Base-by-base conservation (phyloP, 2,113 vertebrate genomes). In the Tiliqua scincoides region DNA sequence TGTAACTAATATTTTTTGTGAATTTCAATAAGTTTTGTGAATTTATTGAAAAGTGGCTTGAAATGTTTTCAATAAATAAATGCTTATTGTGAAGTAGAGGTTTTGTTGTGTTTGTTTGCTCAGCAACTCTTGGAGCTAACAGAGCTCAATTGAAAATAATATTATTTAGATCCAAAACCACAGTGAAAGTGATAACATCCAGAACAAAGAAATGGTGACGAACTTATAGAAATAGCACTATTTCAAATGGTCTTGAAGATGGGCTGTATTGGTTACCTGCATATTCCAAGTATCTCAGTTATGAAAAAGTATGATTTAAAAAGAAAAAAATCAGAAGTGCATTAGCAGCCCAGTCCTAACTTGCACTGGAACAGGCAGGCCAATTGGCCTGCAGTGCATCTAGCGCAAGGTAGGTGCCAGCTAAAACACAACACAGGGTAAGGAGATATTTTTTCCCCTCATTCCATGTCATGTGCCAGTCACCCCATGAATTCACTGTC, bases 211-310 rank as follows among this genome's bases (percentile, higher is more conserved):
- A 7, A 25, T 6, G 32, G 70, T 40, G n/a, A n/a, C n/a, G n/a
- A n/a, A n/a, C n/a, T n/a, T n/a, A n/a, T n/a, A n/a, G n/a, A n/a
- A n/a, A n/a, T n/a, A n/a, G n/a, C n/a, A n/a, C n/a, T n/a, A n/a
- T n/a, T n/a, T n/a, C n/a, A n/a, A n/a, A n/a, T n/a, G n/a, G n/a
- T n/a, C n/a, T n/a, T n/a, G n/a, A n/a, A n/a, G n/a, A n/a, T 70
- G 21, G 10, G 77, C 88, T 82, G 75, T 85, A 15, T 67, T 32
- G 54, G 82, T 35, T 68, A 80, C 72, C 48, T 79, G 27, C 32
- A 43, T 80, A 76, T 89, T 30, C 32, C 40, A 87, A 85, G 23
- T 1, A 21, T 77, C 48, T 87, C 85, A 91, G 94, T 93, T 95
- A 93, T 94, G 82, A 88, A 91, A 63, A 32, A 40, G 77, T 87